Evolutionary conservation across 1,140 invertebrate genomes (phyloP).

Genomic region (Scaptomyza montana): DNA sequence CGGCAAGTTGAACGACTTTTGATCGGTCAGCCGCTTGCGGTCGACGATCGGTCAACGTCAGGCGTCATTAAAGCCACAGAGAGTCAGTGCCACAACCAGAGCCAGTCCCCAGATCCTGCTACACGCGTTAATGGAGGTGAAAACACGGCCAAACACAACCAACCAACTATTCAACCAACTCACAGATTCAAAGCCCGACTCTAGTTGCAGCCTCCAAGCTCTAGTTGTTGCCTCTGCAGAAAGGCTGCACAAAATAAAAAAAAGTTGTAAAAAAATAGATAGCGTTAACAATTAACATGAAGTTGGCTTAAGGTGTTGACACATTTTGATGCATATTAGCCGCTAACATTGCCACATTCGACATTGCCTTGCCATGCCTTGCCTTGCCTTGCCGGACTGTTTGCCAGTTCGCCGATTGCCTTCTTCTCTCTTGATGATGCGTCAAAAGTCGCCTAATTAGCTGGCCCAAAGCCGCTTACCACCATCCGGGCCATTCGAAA

Average conservation of each 20-base stretch:
- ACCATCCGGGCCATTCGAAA: constrained; percentile 42
- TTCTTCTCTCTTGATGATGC: constrained; percentile 23
- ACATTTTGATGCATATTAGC: constrained; percentile 80
- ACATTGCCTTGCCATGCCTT: neutral
- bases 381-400: neutral
- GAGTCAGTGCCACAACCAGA: constrained; percentile 18
- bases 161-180: no score
- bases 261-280: constrained; percentile 13
- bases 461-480: constrained; percentile 73
- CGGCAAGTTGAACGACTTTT: constrained; percentile 82
- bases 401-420: neutral
- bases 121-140: constrained; percentile 36
- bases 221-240: neutral
- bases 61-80: constrained; percentile 65
- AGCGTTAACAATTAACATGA: constrained; percentile 76
- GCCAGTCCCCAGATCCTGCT: constrained; percentile 42
- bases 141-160: constrained; percentile 10
- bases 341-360: constrained; percentile 32
- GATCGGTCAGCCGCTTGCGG: constrained; percentile 79
- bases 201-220: constrained; percentile 5
- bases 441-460: constrained; percentile 77
- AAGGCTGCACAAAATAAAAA: neutral
- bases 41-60: constrained; percentile 81
- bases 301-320: constrained; percentile 70
- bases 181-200: no score